phyloP scores from a whole-genome alignment of 2,888 invertebrate genomes.

The Trichopoda pennipes region DNA sequence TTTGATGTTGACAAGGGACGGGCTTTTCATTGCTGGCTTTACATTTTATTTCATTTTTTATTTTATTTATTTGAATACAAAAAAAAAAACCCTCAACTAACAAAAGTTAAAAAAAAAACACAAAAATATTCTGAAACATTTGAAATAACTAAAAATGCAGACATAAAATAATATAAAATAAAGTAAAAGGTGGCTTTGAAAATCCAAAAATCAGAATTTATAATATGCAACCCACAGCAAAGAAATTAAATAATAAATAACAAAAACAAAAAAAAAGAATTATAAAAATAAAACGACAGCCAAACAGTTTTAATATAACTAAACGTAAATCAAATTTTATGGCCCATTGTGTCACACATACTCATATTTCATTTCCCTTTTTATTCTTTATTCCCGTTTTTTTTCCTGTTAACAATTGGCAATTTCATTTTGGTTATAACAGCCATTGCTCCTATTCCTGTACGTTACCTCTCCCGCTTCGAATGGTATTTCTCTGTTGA shows the following conservation, averaged over 20 bases:
- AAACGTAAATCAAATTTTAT: slow-evolving; percentile 80
- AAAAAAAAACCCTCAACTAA: no score
- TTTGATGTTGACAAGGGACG: slow-evolving; percentile 37
- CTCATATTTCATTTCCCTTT: slow-evolving; percentile 34
- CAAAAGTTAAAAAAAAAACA: no score
- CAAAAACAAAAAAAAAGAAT: slow-evolving; percentile 57
- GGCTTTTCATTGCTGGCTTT: slow-evolving; percentile 18
- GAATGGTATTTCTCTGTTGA: slow-evolving; percentile 1
- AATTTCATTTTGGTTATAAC: slow-evolving; percentile 52
- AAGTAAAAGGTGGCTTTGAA: slow-evolving; percentile 47
- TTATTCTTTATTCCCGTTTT: neutral
- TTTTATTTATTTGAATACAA: slow-evolving; percentile 20
- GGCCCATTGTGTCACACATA: slow-evolving; percentile 71
- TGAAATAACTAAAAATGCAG: slow-evolving; percentile 23
- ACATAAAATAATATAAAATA: no score
- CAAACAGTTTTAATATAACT: slow-evolving; percentile 74
- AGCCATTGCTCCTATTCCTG: slow-evolving; percentile 21
- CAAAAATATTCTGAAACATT: slow-evolving; percentile 37
- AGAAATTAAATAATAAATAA: no score
- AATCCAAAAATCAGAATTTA: slow-evolving; percentile 69
- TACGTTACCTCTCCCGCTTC: neutral
- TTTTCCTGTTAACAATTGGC: slow-evolving; percentile 50
- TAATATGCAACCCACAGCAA: slow-evolving; percentile 61
- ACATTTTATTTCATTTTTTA: neutral
- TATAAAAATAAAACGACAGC: slow-evolving; percentile 17